Evolutionary conservation across 1,140 invertebrate genomes (phyloP).

Genomic region (Drosophila melanogaster): Release_6_plus_ISO1_MT NT_033779.5:18084001-18084500

Average conservation of each 20-base stretch:
- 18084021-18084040: neutral
- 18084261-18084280: slow-evolving; percentile 65
- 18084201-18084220: slow-evolving; percentile 21
- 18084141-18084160: slow-evolving; percentile 16
- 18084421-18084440: slow-evolving; percentile 89
- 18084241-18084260: slow-evolving; percentile 7
- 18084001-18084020: neutral
- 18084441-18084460: slow-evolving; percentile 90
- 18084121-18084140: slow-evolving; percentile 1
- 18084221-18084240: neutral
- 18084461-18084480: slow-evolving; percentile 90
- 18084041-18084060: neutral
- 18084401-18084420: slow-evolving; percentile 87
- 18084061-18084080: slow-evolving; percentile 1
- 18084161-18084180: neutral
- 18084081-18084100: slow-evolving; percentile 3
- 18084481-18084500: slow-evolving; percentile 92
- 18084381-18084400: slow-evolving; percentile 75
- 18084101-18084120: slow-evolving; percentile 6
- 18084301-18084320: slow-evolving; percentile 74
- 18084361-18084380: slow-evolving; percentile 62
- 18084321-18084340: slow-evolving; percentile 30
- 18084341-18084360: slow-evolving; percentile 52
- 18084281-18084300: slow-evolving; percentile 71
- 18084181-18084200: slow-evolving; percentile 2